Percentiles rank a stretch among this genome's conserved stretches.
Conservation (phyloP, 92 coral and sea anemone species). For the Plumapathes pennacea region DNA sequence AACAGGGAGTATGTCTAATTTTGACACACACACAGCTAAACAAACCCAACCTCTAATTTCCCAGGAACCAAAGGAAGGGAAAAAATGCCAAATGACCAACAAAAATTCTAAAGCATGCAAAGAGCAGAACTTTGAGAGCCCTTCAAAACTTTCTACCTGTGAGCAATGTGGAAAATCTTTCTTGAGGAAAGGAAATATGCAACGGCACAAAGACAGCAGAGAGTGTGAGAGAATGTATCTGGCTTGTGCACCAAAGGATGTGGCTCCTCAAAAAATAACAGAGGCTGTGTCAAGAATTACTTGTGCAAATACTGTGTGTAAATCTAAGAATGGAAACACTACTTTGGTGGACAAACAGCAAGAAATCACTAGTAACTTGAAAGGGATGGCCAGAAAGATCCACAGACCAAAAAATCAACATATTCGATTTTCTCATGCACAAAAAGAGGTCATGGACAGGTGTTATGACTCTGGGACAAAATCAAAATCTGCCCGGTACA, state of each 20-base stretch:
- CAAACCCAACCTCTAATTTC: slow-evolving; percentile 7
- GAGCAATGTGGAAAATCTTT: slow-evolving; percentile 7
- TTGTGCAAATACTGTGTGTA: no score
- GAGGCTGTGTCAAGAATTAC: slow-evolving; percentile 8
- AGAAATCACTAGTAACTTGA: slow-evolving; percentile 19
- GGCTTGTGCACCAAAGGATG: background rate
- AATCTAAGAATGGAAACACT: slow-evolving; percentile 5
- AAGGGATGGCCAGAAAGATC: slow-evolving; percentile 35
- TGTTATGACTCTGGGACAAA: slow-evolving; percentile 47
- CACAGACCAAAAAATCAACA: slow-evolving; percentile 12
- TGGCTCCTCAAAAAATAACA: slow-evolving; percentile 14
- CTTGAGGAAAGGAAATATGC: slow-evolving; percentile 17
- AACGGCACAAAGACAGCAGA: slow-evolving; percentile 14
- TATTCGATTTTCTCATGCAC: slow-evolving; percentile 18
- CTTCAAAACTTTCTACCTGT: background rate
- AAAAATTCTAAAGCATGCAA: background rate
- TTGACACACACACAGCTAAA: slow-evolving; percentile 24
- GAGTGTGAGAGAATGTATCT: slow-evolving; percentile 1
- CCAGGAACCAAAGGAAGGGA: background rate
- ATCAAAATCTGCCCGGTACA: slow-evolving; percentile 28
- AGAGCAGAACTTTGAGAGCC: slow-evolving; percentile 6
- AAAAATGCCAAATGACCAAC: background rate
- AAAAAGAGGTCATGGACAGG: slow-evolving; percentile 33
- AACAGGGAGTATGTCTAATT: slow-evolving; percentile 38
- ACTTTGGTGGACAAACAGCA: slow-evolving; percentile 5